phyloP scores from a whole-genome alignment of 2,888 invertebrate genomes.

The Synergus umbraculus region DNA sequence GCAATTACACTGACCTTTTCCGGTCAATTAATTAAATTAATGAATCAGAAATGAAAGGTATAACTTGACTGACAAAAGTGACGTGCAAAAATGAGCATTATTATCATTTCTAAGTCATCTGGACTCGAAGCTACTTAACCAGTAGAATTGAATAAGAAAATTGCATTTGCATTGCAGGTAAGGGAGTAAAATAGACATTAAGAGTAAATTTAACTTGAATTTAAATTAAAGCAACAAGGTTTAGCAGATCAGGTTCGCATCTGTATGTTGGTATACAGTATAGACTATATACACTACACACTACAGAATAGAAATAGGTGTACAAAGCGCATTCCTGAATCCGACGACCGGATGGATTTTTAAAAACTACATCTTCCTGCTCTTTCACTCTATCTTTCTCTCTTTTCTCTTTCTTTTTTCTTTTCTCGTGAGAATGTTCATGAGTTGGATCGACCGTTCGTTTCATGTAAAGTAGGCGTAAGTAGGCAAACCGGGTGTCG shows the following conservation, averaged over 20 bases:
- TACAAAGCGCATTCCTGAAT: slow-evolving; percentile 57
- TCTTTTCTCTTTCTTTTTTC: slow-evolving; percentile 47
- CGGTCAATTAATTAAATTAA: not conserved
- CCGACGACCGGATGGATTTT: slow-evolving; percentile 56
- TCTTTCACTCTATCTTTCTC: slow-evolving; percentile 38
- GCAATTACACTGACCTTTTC: not conserved
- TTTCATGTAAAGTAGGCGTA: slow-evolving; percentile 70
- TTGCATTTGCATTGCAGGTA: slow-evolving; percentile 5
- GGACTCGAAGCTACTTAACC: not conserved
- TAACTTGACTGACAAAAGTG: too few species aligned
- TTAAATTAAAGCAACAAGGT: slow-evolving; percentile 15
- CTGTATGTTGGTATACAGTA: not conserved
- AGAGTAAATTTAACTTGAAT: slow-evolving; percentile 38
- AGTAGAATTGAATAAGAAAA: not conserved
- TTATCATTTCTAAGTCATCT: not conserved
- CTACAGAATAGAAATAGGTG: slow-evolving; percentile 48
- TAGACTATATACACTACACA: not conserved
- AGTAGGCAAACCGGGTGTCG: slow-evolving; percentile 74
- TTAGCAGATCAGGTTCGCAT: slow-evolving; percentile 29
- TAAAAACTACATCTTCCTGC: slow-evolving; percentile 48
- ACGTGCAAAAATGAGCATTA: too few species aligned
- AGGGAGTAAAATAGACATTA: slow-evolving; percentile 54
- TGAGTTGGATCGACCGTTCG: slow-evolving; percentile 65
- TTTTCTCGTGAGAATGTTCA: slow-evolving; percentile 58
- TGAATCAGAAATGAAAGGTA: not conserved